Base-by-base conservation (phyloP, 2,888 invertebrate genomes). In the Clanis bilineata region DNA sequence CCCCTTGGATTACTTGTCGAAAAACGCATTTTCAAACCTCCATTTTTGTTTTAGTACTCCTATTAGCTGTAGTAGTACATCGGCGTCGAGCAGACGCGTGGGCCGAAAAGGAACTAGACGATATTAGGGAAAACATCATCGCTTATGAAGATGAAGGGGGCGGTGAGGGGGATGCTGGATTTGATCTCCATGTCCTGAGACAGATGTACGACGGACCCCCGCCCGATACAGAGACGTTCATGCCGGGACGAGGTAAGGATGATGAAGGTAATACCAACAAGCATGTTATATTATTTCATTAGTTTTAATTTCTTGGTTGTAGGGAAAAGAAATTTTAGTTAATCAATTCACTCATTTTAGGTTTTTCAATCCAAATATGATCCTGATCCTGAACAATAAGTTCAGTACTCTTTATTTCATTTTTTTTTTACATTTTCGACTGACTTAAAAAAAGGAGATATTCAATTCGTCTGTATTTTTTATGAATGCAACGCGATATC, bases 131-230 rank as follows among this genome's bases (percentile, higher is more conserved):
- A 85, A 99, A 98, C 75, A 98, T 99, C 64, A 97, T 99, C 72
- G 97, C 98, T 72, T 99, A 99, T 79, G 98, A 98, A 79, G 99
- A 99, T 76, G 99, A 99, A 85, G 99, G 99, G 15, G 99, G 99
- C 80, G 99, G 99, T 80, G 98, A 99, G 84, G 98, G 98, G 0
- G 99, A 99, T 81, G 97, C 98, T 0, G 96, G 96, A 1, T 98
- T 97, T 85, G 98, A 98, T 82, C 93, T 98, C 62, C 96, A 96
- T 64, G 96, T 97, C 3, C 93, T 98, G 21, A 81, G 95, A 59
- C 93, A 94, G 69, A 94, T 94, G 90, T 95, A 95, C 62, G 94
- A 94, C 63, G 93, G 93, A 0, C 93, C 93, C 0, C 90, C 93
- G 6, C 90, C 93, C 0, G 94, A 94, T 58, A 91, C 90, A 2